A percentile compares a stretch with the other conserved stretches of the same genome.
phyloP scores from a whole-genome alignment of 2,888 invertebrate genomes.

The Hylaea fasciaria region DNA sequence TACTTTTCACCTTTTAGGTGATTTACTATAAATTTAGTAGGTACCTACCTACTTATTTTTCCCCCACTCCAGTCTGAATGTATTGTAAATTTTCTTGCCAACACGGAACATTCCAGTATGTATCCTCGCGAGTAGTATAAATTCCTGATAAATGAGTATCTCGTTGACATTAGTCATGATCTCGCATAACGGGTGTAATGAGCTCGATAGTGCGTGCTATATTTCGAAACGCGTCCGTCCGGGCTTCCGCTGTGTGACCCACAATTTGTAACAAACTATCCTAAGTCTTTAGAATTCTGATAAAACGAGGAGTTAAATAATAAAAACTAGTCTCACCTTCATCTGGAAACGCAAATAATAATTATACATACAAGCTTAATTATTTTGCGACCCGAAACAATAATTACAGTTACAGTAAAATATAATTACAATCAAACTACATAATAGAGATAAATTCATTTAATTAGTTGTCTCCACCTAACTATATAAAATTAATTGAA shows the following conservation, averaged over 20 bases:
- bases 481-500: too few relatives aligned
- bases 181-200: conserved; percentile 64
- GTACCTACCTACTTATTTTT: background rate
- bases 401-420: too few relatives aligned
- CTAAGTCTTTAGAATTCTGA: conserved; percentile 34
- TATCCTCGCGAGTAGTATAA: conserved; percentile 43
- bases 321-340: too few relatives aligned
- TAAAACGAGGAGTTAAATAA: background rate
- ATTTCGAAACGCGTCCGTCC: conserved; percentile 78
- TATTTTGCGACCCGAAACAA: too few relatives aligned
- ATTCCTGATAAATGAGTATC: conserved; percentile 56
- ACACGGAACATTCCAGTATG: conserved; percentile 1
- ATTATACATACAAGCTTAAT: too few relatives aligned
- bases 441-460: too few relatives aligned
- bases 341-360: too few relatives aligned
- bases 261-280: conserved; percentile 63
- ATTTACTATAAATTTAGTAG: too few relatives aligned
- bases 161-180: conserved; percentile 64
- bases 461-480: too few relatives aligned
- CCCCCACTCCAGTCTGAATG: background rate
- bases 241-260: conserved; percentile 73
- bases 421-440: too few relatives aligned
- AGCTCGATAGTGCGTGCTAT: conserved; percentile 76
- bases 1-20: too few relatives aligned
- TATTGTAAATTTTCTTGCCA: background rate